A percentile compares a stretch with the other conserved stretches of the same genome.
These are phyloP conservation scores for Nasonia longicornis DNA, from an alignment of 1,140 invertebrate species.

Conservation along the genomic window DNA sequence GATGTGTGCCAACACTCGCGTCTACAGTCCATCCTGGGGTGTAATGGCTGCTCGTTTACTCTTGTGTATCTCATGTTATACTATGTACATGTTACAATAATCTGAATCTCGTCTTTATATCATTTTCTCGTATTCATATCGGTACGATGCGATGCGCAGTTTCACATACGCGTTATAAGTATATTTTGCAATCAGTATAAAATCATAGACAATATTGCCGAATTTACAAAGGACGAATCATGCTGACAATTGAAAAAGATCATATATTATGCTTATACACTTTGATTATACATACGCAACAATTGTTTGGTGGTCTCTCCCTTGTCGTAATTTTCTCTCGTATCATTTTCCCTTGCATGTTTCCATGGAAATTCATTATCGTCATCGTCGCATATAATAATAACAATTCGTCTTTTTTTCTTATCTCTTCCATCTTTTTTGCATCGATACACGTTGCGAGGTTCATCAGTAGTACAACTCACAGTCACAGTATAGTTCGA, in stretches of 20 bases:
- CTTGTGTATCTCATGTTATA: conserved; percentile 21
- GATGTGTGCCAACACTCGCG: conserved; percentile 44
- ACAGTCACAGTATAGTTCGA: conserved; percentile 32
- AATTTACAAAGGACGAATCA: conserved; percentile 47
- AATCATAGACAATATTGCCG: conserved; percentile 46
- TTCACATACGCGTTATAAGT: neutral
- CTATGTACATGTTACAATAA: conserved; percentile 44
- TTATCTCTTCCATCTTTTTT: conserved; percentile 4
- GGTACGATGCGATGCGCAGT: conserved; percentile 14
- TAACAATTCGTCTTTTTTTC: conserved; percentile 19
- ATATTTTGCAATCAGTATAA: conserved; percentile 42
- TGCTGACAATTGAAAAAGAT: conserved; percentile 37
- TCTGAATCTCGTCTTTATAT: conserved; percentile 37
- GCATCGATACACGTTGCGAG: conserved; percentile 43
- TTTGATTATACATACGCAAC: conserved; percentile 36
- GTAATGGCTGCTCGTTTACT: conserved; percentile 39
- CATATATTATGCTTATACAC: conserved; percentile 17
- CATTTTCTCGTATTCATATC: conserved; percentile 17
- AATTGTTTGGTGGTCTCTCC: conserved; percentile 11
- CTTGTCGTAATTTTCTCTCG: neutral
- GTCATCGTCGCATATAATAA: neutral
- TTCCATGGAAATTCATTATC: too few species aligned
- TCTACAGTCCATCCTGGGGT: conserved; percentile 18
- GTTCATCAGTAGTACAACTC: conserved; percentile 41
- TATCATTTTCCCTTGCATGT: neutral